Conservation (phyloP, 2,113 vertebrate genomes). For the Ceyx margarethae region DNA sequence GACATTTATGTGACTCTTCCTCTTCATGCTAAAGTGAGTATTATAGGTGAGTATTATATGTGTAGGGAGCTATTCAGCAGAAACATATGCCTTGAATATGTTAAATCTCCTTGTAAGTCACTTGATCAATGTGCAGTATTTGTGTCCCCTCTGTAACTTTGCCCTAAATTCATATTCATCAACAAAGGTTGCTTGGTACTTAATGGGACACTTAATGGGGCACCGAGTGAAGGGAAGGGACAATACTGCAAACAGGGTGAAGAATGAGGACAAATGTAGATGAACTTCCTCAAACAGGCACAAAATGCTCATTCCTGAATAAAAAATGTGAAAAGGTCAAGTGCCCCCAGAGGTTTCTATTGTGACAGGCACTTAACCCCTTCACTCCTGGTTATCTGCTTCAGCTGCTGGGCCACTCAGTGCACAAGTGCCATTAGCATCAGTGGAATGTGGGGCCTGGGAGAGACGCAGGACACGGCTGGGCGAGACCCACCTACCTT, state of each 20-base stretch:
- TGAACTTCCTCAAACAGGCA: conserved; percentile 59
- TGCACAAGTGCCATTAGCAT: conserved; percentile 55
- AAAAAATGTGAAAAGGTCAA: conserved; percentile 70
- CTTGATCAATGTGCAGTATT: conserved; percentile 39
- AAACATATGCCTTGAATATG: conserved; percentile 44
- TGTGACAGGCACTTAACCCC: conserved; percentile 74
- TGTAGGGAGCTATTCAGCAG: conserved; percentile 19
- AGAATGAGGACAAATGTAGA: conserved; percentile 65
- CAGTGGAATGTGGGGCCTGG: not conserved
- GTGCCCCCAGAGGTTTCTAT: conserved; percentile 69
- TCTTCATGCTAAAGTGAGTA: not conserved
- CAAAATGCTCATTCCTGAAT: conserved; percentile 67
- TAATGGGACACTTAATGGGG: conserved; percentile 32
- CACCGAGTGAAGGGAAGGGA: conserved; percentile 41
- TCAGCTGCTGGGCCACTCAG: conserved; percentile 55
- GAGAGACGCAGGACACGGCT: fast-evolving
- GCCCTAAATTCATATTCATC: conserved; percentile 64
- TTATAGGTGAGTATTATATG: conserved; percentile 40
- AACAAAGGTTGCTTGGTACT: conserved; percentile 32
- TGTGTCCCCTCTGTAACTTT: conserved; percentile 38
- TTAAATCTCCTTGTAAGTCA: conserved; percentile 22
- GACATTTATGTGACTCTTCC: not conserved
- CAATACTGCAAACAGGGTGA: conserved; percentile 45
- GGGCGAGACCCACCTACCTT: not conserved
- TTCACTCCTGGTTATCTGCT: conserved; percentile 68